Conservation (phyloP, 2,797 vertebrate species). For the Tympanoctomys barrerae region DNA sequence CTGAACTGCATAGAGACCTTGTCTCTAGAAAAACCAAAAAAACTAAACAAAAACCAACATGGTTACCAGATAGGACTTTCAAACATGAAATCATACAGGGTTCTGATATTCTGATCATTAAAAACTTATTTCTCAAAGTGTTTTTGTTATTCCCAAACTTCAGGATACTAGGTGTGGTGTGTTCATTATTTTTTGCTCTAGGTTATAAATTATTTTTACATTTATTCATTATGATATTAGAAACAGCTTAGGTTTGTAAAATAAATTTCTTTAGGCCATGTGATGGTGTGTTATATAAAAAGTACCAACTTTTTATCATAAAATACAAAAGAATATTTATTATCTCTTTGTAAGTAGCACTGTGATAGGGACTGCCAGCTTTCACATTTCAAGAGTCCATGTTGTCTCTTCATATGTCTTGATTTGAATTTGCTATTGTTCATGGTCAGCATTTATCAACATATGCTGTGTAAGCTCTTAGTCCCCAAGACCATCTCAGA, state of each 20-base stretch:
- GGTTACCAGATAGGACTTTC: conserved; percentile 7
- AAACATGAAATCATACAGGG: background rate
- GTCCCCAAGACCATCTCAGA: conserved; percentile 3
- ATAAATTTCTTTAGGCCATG: background rate
- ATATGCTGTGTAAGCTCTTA: background rate
- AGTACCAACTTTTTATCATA: conserved; percentile 4
- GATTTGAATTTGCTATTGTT: conserved; percentile 15
- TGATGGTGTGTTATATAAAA: conserved; percentile 31
- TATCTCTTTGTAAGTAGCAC: background rate
- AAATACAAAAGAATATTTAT: background rate
- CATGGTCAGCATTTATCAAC: background rate
- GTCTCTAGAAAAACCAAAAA: too few relatives aligned
- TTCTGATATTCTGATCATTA: background rate
- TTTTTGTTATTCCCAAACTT: background rate
- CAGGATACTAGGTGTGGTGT: background rate
- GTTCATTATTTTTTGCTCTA: background rate
- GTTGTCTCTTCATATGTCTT: conserved; percentile 16
- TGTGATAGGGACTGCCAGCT: background rate
- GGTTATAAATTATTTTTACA: conserved; percentile 10
- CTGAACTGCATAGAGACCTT: too few relatives aligned
- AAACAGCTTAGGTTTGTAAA: conserved; percentile 32
- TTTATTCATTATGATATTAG: conserved; percentile 21
- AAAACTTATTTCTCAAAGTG: background rate
- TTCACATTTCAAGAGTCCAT: background rate
- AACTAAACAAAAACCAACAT: background rate